phyloP scores from a whole-genome alignment of 2,888 invertebrate species.

The Nomada fucata region DNA sequence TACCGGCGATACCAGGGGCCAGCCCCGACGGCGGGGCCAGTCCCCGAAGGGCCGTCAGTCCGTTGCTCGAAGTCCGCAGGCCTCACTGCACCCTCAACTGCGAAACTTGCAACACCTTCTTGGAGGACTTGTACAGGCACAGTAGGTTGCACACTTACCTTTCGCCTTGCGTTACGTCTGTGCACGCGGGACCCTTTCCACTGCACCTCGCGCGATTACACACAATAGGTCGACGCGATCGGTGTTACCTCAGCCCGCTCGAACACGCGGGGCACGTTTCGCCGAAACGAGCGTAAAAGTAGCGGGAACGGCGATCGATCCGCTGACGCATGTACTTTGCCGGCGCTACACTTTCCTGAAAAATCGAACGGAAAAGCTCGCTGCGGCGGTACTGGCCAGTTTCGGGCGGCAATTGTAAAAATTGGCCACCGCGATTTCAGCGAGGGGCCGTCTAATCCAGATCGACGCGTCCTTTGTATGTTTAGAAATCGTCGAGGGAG shows the following conservation, averaged over 20 bases:
- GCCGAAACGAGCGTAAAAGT: slow-evolving; percentile 29
- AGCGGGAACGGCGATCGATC: slow-evolving; percentile 6
- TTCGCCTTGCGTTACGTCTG: background rate
- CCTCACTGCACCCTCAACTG: slow-evolving; percentile 91
- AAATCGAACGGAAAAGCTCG: too few species aligned
- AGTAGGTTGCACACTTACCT: slow-evolving; percentile 73
- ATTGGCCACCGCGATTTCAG: background rate
- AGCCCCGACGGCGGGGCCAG: slow-evolving; percentile 82
- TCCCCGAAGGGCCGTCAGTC: slow-evolving; percentile 89
- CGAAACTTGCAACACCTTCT: slow-evolving; percentile 88
- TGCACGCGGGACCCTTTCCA: background rate
- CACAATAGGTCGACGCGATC: background rate
- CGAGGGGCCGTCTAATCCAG: background rate
- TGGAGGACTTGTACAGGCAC: slow-evolving; percentile 89
- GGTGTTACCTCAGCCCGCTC: background rate
- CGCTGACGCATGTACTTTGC: background rate
- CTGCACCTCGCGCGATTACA: background rate
- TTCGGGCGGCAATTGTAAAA: too few species aligned
- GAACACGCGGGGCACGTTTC: slow-evolving; percentile 9
- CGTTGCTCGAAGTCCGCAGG: slow-evolving; percentile 88
- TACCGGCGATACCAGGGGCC: slow-evolving; percentile 79
- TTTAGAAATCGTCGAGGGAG: slow-evolving; percentile 92
- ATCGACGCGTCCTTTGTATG: slow-evolving; percentile 26
- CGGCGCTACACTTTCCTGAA: too few species aligned
- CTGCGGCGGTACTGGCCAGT: too few species aligned